A percentile compares a stretch with the other conserved stretches of the same genome.
Conservation (phyloP, 2,888 invertebrate genomes). For the Hylaea fasciaria region DNA sequence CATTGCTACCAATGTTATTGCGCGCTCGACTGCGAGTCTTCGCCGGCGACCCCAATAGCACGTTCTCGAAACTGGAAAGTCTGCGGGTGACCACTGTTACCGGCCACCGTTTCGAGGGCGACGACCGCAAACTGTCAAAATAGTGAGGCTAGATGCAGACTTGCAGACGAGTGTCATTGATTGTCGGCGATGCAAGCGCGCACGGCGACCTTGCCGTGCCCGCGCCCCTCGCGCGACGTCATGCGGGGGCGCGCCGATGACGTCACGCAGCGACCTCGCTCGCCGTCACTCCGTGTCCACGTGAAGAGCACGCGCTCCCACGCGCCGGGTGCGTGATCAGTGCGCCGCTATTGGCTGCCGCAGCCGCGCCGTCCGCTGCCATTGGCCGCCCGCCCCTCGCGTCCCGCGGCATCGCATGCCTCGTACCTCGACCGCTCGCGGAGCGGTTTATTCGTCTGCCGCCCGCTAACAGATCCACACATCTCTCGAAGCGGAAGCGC, state of each 20-base stretch:
- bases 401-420: slow-evolving; percentile 88
- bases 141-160: slow-evolving; percentile 59
- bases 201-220: slow-evolving; percentile 69
- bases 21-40: slow-evolving; percentile 25
- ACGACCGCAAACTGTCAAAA: slow-evolving; percentile 65
- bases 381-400: slow-evolving; percentile 86
- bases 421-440: slow-evolving; percentile 73
- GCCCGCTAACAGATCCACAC: slow-evolving; percentile 74
- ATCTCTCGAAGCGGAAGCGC: slow-evolving; percentile 67
- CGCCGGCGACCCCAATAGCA: slow-evolving; percentile 21
- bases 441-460: slow-evolving; percentile 82
- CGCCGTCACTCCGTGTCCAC: slow-evolving; percentile 90
- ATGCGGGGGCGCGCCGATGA: slow-evolving; percentile 85
- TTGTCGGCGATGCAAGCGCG: slow-evolving; percentile 47
- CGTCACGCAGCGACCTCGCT: slow-evolving; percentile 84
- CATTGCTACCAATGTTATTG: slow-evolving; percentile 13
- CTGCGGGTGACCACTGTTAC: slow-evolving; percentile 13
- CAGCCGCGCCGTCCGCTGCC: slow-evolving; percentile 89
- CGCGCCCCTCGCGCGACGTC: slow-evolving; percentile 71
- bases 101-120: slow-evolving; percentile 49
- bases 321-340: slow-evolving; percentile 90
- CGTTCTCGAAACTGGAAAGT: slow-evolving; percentile 32
- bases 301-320: slow-evolving; percentile 93
- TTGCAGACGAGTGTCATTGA: slow-evolving; percentile 54
- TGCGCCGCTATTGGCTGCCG: slow-evolving; percentile 84